Base-by-base conservation (phyloP, 30 jellyfish, hydroid and myxozoan genomes). In the Rhopilema esculentum region DNA sequence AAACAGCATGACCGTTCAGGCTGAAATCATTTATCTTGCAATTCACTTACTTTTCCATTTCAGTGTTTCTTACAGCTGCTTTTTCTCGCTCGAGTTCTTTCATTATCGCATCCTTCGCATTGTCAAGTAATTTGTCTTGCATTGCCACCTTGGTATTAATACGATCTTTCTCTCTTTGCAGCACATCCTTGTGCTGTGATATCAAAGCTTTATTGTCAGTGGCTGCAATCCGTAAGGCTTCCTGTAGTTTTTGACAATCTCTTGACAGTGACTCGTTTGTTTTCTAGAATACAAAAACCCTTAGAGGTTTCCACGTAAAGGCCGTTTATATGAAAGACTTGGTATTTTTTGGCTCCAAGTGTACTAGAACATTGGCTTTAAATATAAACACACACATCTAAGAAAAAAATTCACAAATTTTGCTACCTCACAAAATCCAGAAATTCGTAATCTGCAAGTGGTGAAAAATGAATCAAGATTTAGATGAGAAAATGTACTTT, bases 161-260 rank as follows among this genome's bases (percentile, higher is more conserved):
- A 48, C 78, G 79, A 1, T 57, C 95, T 53, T 85, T 86, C 57
- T 91, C 97, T 28, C 92, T 57, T 40, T 80, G 95, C 57, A 85
- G 32, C 31, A 64, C 81, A 1, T 85, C 97, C 28, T 85, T 91
- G 83, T 86, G 90, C 57, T 91, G 97, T n/a, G 95, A 72, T 25
- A 91, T 80, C 49, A 91, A 30, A 0, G 97, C 97, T 48, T 91
- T 86, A 92, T 91, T 91, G 86, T 91, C 97, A 21, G 93, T 85
- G 7, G 97, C 95, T 24, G 97, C 97, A 6, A 91, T 80, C 49
- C 78, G 84, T 32, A 91, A 65, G 17, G 92, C 92, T 33, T 85
- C 92, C n/a, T 85, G 93, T 1, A 91, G 91, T 75, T 80, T 81
- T 30, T 89, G 87, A 24, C 75, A 67, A 52, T 89, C 97, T 61